Conservation (phyloP, 2,797 vertebrate species). For the Benthosema pterotum region DNA sequence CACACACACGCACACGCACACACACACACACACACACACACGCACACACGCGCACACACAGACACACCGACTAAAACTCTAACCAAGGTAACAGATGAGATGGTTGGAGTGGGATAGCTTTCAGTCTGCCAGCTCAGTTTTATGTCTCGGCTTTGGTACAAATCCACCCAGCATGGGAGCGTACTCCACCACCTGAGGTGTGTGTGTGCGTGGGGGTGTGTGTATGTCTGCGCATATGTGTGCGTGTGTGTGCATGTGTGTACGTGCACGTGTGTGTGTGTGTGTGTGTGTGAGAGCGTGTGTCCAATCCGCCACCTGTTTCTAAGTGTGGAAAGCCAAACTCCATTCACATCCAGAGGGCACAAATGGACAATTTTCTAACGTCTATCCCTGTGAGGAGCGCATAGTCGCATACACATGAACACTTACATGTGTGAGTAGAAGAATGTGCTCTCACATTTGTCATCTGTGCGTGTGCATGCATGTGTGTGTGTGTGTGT, state of each 20-base stretch:
- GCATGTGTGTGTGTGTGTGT: conserved; percentile 5
- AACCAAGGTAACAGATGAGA: conserved; percentile 50
- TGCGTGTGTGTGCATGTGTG: background rate
- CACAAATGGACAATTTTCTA: conserved; percentile 15
- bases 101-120: conserved; percentile 45
- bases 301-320: conserved; percentile 70
- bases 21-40: conserved; percentile 34
- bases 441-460: too few species aligned
- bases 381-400: too few species aligned
- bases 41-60: conserved; percentile 17
- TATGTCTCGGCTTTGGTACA: conserved; percentile 74
- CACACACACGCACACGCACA: conserved; percentile 30
- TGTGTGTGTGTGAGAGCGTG: conserved; percentile 17
- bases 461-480: background rate
- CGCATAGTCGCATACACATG: too few species aligned
- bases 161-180: conserved; percentile 69
- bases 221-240: background rate
- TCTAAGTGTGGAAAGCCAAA: conserved; percentile 59
- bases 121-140: conserved; percentile 71
- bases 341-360: conserved; percentile 43
- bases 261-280: background rate
- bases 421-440: too few species aligned
- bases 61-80: conserved; percentile 10
- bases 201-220: conserved; percentile 23
- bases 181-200: conserved; percentile 67